Evolutionary conservation across 2,797 vertebrate genomes (phyloP).

Genomic region (Enteromius thamalakanensis): DNA sequence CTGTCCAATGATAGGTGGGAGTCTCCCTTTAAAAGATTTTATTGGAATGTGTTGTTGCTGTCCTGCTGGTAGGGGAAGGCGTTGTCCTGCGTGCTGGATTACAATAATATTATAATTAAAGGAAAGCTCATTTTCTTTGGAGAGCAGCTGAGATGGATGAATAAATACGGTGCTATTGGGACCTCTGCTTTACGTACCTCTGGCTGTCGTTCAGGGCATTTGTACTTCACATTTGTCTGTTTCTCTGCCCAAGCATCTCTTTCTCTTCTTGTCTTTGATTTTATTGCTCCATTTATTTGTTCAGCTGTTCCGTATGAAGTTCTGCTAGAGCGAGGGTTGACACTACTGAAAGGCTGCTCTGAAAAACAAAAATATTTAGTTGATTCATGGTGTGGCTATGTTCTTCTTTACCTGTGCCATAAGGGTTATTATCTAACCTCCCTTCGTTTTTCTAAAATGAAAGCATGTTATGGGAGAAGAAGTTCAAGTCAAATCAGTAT

Average conservation of each 20-base stretch:
- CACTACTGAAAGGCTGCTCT: conserved; percentile 63
- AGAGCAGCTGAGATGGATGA: conserved; percentile 22
- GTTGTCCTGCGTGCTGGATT: conserved; percentile 42
- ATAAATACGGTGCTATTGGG: conserved; percentile 27
- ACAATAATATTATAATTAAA: conserved; percentile 46
- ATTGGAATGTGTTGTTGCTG: conserved; percentile 53
- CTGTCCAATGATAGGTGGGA: conserved; percentile 19
- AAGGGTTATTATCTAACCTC: conserved; percentile 8
- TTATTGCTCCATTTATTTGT: conserved; percentile 59
- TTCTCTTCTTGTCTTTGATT: conserved; percentile 32
- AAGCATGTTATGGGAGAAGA: neutral
- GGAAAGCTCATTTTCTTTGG: conserved; percentile 45
- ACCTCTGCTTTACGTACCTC: conserved; percentile 30
- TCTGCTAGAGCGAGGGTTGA: conserved; percentile 56
- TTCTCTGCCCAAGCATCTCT: conserved; percentile 15
- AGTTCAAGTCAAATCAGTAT: neutral
- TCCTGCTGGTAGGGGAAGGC: conserved; percentile 43
- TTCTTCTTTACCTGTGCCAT: conserved; percentile 18
- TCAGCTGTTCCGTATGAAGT: conserved; percentile 66
- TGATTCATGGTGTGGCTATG: conserved; percentile 52
- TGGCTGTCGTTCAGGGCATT: conserved; percentile 8
- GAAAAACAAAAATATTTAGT: conserved; percentile 62
- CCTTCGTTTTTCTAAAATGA: neutral
- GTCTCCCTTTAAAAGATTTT: conserved; percentile 46
- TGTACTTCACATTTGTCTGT: conserved; percentile 22